Conservation (phyloP, 1,140 invertebrate genomes). For the Harlomillsia oculata region DNA sequence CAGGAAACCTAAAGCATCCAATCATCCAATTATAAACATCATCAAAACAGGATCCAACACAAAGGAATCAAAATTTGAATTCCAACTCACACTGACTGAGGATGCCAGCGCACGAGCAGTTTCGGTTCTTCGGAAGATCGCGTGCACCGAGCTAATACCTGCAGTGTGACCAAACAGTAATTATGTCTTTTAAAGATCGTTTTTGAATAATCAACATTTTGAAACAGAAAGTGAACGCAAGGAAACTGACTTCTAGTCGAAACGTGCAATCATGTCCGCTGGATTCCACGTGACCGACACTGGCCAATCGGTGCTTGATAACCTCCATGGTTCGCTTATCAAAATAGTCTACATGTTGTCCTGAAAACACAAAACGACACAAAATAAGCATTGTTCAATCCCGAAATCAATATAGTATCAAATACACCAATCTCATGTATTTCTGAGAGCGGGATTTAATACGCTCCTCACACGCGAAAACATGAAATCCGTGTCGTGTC, state of each 20-base stretch:
- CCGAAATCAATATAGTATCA: too few relatives aligned
- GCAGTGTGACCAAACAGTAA: neutral
- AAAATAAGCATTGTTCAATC: neutral
- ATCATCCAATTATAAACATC: neutral
- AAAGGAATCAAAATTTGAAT: neutral
- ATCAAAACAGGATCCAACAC: neutral
- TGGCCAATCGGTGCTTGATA: constrained; percentile 31
- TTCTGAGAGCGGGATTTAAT: too few relatives aligned
- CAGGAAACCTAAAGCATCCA: constrained; percentile 47
- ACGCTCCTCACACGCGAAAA: too few relatives aligned
- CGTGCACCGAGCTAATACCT: constrained; percentile 53
- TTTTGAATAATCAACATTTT: neutral
- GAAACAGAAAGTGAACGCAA: neutral
- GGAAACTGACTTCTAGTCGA: constrained; percentile 21
- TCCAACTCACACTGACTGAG: constrained; percentile 55
- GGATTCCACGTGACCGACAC: constrained; percentile 2
- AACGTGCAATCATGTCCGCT: constrained; percentile 30
- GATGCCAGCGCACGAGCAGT: constrained; percentile 58
- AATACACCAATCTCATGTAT: too few relatives aligned
- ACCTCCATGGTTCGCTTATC: constrained; percentile 34
- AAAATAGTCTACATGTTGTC: constrained; percentile 32
- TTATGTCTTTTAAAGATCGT: neutral
- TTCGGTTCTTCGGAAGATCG: constrained; percentile 50
- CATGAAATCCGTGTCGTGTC: too few relatives aligned
- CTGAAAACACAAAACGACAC: constrained; percentile 7